Evolutionary conservation across 1,140 invertebrate genomes (phyloP).

Genomic region (Drosophila tropicalis): DNA sequence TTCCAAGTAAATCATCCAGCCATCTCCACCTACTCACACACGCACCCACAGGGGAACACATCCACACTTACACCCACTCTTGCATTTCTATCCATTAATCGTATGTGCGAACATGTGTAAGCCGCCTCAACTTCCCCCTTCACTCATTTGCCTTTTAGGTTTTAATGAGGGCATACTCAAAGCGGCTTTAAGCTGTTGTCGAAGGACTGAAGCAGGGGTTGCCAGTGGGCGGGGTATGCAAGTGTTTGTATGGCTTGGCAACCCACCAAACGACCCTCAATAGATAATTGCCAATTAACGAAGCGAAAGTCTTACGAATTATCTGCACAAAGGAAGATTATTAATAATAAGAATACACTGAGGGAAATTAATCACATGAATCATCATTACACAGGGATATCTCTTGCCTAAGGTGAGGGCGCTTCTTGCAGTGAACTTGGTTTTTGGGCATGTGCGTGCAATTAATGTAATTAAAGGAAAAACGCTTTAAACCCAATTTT

Average conservation of each 20-base stretch:
- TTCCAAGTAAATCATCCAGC: constrained; percentile 10
- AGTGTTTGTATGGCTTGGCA: constrained; percentile 6
- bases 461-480: constrained; percentile 14
- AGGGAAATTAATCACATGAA: neutral
- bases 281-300: constrained; percentile 46
- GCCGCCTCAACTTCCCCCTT: neutral
- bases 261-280: constrained; percentile 11
- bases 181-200: constrained; percentile 15
- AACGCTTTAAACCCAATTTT: constrained; percentile 30
- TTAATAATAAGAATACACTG: constrained; percentile 14
- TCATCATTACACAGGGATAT: too few relatives aligned
- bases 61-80: neutral
- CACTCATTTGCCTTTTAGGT: constrained; percentile 8
- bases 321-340: constrained; percentile 19
- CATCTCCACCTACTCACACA: neutral
- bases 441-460: neutral
- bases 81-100: constrained; percentile 1
- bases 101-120: constrained; percentile 11
- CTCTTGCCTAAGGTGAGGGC: neutral
- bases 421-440: neutral
- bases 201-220: neutral
- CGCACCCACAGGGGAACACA: too few relatives aligned
- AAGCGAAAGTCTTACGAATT: constrained; percentile 30
- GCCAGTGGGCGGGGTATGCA: neutral
- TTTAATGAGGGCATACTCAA: constrained; percentile 10